phyloP scores from a whole-genome alignment of 2,888 invertebrate species.

The Xestia xanthographa region DNA sequence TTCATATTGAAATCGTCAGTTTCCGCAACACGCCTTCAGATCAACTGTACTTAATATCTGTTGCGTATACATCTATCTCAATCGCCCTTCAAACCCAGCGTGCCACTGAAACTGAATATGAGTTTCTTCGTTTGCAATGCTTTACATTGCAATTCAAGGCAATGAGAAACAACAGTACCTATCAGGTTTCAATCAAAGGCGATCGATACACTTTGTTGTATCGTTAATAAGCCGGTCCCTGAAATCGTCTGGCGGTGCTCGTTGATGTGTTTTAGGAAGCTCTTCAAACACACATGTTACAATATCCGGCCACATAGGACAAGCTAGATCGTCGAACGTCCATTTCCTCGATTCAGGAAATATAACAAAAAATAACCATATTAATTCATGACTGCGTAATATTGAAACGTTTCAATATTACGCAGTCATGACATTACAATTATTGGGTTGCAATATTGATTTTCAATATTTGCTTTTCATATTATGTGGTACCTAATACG shows the following conservation, averaged over 20 bases:
- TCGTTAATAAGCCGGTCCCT: background rate
- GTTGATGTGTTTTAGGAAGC: background rate
- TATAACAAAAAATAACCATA: too few relatives aligned
- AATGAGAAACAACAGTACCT: conserved; percentile 12
- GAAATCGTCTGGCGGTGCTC: background rate
- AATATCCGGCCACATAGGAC: background rate
- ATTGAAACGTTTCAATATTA: background rate
- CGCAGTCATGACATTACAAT: background rate
- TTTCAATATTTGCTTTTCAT: background rate
- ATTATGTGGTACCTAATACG: too few relatives aligned
- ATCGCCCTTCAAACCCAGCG: conserved; percentile 1
- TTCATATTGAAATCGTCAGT: background rate
- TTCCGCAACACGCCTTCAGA: background rate
- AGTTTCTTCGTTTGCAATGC: background rate
- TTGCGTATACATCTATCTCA: background rate
- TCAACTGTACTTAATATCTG: background rate
- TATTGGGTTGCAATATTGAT: background rate
- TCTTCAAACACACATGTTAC: background rate
- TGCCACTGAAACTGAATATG: background rate
- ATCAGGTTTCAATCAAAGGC: background rate
- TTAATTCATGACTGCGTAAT: background rate
- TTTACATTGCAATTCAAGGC: conserved; percentile 1
- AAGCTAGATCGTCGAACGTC: background rate
- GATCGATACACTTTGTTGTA: background rate
- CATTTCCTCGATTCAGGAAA: background rate